Base-by-base conservation (phyloP, 2,113 vertebrate species). In the Tenrec ecaudatus region DNA sequence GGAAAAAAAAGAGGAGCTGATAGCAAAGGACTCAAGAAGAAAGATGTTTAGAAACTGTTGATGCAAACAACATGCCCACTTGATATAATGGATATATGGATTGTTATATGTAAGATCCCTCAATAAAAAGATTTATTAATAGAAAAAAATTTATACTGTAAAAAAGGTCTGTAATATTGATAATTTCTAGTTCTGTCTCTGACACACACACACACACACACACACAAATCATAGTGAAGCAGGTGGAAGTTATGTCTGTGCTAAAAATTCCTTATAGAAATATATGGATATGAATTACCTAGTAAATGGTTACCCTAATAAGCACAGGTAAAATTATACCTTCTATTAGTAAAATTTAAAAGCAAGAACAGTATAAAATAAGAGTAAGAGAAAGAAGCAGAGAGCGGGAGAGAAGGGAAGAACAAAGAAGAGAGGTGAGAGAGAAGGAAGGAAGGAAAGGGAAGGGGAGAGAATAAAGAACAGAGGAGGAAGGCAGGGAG, bases 121-220 rank as follows among this genome's bases (percentile, higher is more conserved):
- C 47, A 53, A 53, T 53, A 53, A 53, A 53, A 53, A 5, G 47
- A 53, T 53, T 53, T 53, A 53, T 53, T 53, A 53, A 53, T 53
- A 53, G 47, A 53, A 53, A 53, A 53, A 53, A 53, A 53, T 53
- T 53, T 53, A 14, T 53, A 53, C 47, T 53, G 71, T 12, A 92
- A 88, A 3, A 68, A 71, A 81, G 9, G 6, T 36, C 73, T 77
- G 14, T 38, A 27, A 77, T 27, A 77, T 43, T 29, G 25, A 73
- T 71, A 85, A 82, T 62, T 95, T 93, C 90, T 43, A 64, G 33
- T 80, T 92, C 31, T 82, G 58, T 11, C 64, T 90, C 57, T 90
- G 60, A 91, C 69, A 66, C 62, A 23, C 60, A 91, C 47, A 53
- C 47, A 53, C 47, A 53, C 47, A 53, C 12, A 12, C 47, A 53